Percentiles rank a stretch among this genome's conserved stretches.
Evolutionary conservation across 2,888 invertebrate genomes (phyloP).

Genomic region (Oscheius onirici): DNA sequence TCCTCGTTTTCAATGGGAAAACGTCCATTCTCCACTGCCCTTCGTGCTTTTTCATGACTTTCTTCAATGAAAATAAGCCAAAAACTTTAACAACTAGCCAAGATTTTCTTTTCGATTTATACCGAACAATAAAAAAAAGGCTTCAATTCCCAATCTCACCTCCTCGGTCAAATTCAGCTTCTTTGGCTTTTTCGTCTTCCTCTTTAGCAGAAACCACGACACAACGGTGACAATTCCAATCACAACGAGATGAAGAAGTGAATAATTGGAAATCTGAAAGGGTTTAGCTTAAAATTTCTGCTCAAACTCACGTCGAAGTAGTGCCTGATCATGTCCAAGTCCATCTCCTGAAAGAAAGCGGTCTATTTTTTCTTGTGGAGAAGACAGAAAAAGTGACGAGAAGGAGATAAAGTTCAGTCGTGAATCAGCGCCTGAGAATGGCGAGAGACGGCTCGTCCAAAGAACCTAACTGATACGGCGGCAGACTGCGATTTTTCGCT

Average conservation of each 20-base stretch:
- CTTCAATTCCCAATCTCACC: too few species aligned
- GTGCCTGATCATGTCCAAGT: neutral
- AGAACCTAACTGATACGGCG: neutral
- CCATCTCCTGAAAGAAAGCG: neutral
- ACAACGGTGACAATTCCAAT: neutral
- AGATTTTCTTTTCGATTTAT: too few species aligned
- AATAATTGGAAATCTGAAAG: conserved; percentile 4
- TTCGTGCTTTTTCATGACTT: too few species aligned
- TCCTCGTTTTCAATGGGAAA: too few species aligned
- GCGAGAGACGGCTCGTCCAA: too few species aligned
- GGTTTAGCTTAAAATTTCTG: neutral
- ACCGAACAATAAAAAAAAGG: too few species aligned
- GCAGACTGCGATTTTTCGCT: neutral
- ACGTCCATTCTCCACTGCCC: too few species aligned
- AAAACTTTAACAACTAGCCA: too few species aligned
- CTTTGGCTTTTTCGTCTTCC: conserved; percentile 19
- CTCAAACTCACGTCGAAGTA: neutral
- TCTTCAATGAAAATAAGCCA: too few species aligned
- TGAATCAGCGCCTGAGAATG: neutral
- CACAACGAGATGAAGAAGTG: conserved; percentile 6
- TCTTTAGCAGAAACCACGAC: conserved; percentile 4
- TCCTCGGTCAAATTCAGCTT: conserved; percentile 15
- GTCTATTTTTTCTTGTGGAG: neutral
- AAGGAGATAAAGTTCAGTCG: neutral
- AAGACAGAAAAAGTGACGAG: neutral